These are phyloP conservation scores for Synergus japonicus DNA, from an alignment of 2,888 invertebrate species.

Conservation along the genomic window DNA sequence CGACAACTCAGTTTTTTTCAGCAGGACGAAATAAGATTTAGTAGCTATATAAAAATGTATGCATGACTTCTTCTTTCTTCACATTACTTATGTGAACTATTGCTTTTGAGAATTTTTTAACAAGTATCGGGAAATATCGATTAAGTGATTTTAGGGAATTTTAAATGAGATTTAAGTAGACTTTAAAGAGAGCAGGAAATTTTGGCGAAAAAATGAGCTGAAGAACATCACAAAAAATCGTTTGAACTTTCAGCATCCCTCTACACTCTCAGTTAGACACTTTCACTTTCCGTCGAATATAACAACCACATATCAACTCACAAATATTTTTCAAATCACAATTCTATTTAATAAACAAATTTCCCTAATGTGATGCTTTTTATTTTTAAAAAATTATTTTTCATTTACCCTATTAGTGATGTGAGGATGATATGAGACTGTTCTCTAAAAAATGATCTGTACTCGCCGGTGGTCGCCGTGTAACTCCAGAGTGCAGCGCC, in stretches of 20 bases:
- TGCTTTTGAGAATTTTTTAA: no score
- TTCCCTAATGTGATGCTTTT: neutral
- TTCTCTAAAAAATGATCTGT: neutral
- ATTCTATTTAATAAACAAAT: neutral
- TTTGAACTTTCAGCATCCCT: neutral
- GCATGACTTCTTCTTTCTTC: no score
- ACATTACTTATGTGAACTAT: no score
- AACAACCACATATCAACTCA: neutral
- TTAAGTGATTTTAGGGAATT: no score
- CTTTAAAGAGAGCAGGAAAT: no score
- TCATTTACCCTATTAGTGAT: neutral
- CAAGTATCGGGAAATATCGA: no score
- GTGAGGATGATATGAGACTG: no score
- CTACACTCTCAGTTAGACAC: neutral
- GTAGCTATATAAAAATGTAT: no score
- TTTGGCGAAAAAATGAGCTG: no score
- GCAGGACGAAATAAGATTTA: no score
- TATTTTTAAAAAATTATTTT: neutral
- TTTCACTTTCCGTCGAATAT: neutral
- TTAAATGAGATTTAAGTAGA: no score
- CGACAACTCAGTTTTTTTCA: no score
- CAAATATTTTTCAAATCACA: neutral
- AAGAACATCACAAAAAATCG: neutral
- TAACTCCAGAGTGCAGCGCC: neutral
- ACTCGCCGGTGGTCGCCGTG: neutral